Evolutionary conservation across 92 coral and sea anemone species (phyloP), one percentile per base, ranked within the genome.

Genomic region (Plumapathes pennacea): DNA sequence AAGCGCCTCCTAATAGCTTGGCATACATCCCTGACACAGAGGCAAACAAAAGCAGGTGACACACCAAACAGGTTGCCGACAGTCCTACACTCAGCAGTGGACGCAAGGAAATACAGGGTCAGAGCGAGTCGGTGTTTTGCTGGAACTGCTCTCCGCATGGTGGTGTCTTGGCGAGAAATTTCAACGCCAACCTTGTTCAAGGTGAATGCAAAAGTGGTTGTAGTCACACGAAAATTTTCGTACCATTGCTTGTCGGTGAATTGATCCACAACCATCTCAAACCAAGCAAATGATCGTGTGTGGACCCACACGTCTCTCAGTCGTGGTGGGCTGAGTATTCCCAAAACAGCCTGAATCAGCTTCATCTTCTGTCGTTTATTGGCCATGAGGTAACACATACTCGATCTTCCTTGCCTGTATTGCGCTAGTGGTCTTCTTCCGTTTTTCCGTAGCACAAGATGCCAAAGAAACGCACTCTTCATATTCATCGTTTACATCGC

Each of bases 91-190:
- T 64, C 72, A 32, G 60, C 72, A 1, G 50, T 64, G 4, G 61
- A 50, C 11, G 72, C 61, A 8, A 64, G 28, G 49, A 48, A 50
- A 23, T 37, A 64, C 0, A 64, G 50, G 15, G 72, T 64, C 29
- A 64, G 27, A 37, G 72, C 72, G 13, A 64, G 31, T 36, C 50
- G 62, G 24, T 39, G 33, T 59, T 62, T 53, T 2, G 69, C 57
- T 20, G 82, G 45, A 48, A 74, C 22, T 51, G 81, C 77, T 32
- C 48, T 57, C 22, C 78, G 49, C 66, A 64, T 73, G 4, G 37
- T 26, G 26, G 86, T 71, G 59, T 80, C 86, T 43, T 64, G 44
- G 20, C 38, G 57, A 38, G 60, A 32, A 21, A 80, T 71, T 10
- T 65, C 60, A 9, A 5, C 61, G 29, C 24, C n/a, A 8, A 34